Percentiles rank a stretch among this genome's conserved stretches.
phyloP scores from a whole-genome alignment of 2,888 invertebrate species.

The Xanthorhoe designata region DNA sequence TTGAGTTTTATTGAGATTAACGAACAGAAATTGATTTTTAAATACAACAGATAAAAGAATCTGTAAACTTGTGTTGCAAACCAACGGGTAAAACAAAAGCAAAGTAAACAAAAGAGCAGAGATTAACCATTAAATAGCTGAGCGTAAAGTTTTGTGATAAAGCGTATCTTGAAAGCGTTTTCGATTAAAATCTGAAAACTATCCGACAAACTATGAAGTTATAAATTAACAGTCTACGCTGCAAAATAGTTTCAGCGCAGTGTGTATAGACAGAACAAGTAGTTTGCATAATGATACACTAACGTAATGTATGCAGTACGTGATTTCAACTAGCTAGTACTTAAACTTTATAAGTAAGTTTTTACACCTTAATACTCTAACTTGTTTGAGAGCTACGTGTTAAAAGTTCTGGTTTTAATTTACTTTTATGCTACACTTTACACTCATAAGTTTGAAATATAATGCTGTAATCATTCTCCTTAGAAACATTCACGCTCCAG shows the following conservation, averaged over 20 bases:
- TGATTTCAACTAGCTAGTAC: constrained; percentile 32
- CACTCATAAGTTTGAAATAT: background rate
- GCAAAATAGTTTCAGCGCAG: constrained; percentile 22
- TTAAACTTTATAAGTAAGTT: constrained; percentile 30
- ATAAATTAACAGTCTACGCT: constrained; percentile 19
- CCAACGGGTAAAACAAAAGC: background rate
- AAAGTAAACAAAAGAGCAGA: background rate
- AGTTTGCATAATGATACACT: constrained; percentile 31
- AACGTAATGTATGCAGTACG: constrained; percentile 37
- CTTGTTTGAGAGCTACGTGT: constrained; percentile 22
- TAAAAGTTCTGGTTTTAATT: constrained; percentile 23
- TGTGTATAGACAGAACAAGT: constrained; percentile 30
- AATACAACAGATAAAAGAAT: too few relatives aligned
- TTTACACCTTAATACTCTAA: constrained; percentile 23
- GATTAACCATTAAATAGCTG: constrained; percentile 3
- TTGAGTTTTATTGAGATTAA: too few relatives aligned
- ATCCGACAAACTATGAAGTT: constrained; percentile 13
- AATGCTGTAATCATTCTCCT: constrained; percentile 4
- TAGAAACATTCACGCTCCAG: background rate
- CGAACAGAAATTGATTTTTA: too few relatives aligned
- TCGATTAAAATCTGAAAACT: constrained; percentile 21
- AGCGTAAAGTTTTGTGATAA: constrained; percentile 7
- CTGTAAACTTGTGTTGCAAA: background rate
- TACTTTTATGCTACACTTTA: background rate
- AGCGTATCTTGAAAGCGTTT: constrained; percentile 3